Base-by-base conservation (phyloP, 1,140 invertebrate species). In the Cyrtorhinus lividipennis region DNA sequence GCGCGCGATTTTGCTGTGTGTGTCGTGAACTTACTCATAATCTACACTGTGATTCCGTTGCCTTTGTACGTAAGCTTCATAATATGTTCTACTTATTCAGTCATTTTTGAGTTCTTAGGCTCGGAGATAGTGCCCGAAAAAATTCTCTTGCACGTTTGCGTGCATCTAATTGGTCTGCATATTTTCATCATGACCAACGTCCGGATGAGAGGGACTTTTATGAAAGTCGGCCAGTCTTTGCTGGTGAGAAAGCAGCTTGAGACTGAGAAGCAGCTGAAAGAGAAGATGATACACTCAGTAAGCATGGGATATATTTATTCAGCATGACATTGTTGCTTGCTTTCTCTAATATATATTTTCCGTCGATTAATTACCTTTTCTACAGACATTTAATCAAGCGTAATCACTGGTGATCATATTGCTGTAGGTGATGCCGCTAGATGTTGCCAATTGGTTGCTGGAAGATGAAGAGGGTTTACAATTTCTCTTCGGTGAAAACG, bases 161-260 rank as follows among this genome's bases (percentile, higher is more conserved):
- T 95, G 25, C 94, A 98, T 73, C 75, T 95, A 46, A 90, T 97
- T 63, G 92, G 92, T 25, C 77, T 95, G 58, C 93, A 95, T 77
- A 90, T 95, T 69, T 83, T 92, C 66, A 82, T 96, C 66, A 94
- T 95, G 88, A 92, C 88, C 25, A 83, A 88, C 71, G 89, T 92
- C 1, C 80, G 92, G 64, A 91, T 92, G 83, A 80, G 92, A 20
- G 93, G 92, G 61, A 96, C 92, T 3, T 97, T 97, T 76, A 92
- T 95, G 84, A 95, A 95, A 78, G 90, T 97, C 56, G 92, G 92
- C 0, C 92, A 96, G 72, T 94, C 92, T 64, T 72, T 92, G 15
- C 73, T 93, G 61, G 92, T 94, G 1, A 76, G 90, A 23, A 80
- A 85, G 56, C 91, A 96, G 69, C 74, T 97, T 26, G 89, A 95